phyloP scores from a whole-genome alignment of 2,797 vertebrate species.

The Podargus strigoides region DNA sequence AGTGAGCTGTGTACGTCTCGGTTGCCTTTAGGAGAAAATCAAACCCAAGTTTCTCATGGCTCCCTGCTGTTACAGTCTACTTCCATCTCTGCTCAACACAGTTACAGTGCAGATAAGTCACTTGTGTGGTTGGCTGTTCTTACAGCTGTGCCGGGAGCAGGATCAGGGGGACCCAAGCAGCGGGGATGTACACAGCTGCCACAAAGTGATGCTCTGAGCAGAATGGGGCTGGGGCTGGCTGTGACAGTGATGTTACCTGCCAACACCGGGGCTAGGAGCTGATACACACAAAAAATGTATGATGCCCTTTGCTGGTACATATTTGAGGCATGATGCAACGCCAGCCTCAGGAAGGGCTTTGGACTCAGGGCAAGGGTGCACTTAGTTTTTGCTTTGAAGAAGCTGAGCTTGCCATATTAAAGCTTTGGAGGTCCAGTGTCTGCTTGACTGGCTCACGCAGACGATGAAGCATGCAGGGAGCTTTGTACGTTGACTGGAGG shows the following conservation, averaged over 20 bases:
- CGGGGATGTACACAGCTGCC: accelerated
- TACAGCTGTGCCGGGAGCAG: not conserved
- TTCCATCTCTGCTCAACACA: not conserved
- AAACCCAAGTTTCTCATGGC: not conserved
- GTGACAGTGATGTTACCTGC: not conserved
- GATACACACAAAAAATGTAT: not conserved
- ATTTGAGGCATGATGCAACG: conserved; percentile 22
- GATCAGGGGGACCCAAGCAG: not conserved
- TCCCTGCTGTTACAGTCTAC: not conserved
- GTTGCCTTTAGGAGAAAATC: not conserved
- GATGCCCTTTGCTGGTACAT: not conserved
- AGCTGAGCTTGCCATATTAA: not conserved
- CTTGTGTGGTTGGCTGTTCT: not conserved
- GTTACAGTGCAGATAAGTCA: not conserved
- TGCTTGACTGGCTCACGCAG: not conserved
- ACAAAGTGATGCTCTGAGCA: accelerated
- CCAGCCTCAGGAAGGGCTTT: not conserved
- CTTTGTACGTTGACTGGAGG: not conserved
- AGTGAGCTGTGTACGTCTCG: not conserved
- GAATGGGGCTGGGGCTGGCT: not conserved
- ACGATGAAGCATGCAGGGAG: not conserved
- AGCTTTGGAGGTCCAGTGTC: not conserved
- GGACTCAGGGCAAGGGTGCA: not conserved
- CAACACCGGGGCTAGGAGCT: not conserved
- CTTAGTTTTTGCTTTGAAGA: conserved; percentile 13